Base-by-base conservation (phyloP, 2,797 vertebrate genomes). In the Gobionotothen gibberifrons region DNA sequence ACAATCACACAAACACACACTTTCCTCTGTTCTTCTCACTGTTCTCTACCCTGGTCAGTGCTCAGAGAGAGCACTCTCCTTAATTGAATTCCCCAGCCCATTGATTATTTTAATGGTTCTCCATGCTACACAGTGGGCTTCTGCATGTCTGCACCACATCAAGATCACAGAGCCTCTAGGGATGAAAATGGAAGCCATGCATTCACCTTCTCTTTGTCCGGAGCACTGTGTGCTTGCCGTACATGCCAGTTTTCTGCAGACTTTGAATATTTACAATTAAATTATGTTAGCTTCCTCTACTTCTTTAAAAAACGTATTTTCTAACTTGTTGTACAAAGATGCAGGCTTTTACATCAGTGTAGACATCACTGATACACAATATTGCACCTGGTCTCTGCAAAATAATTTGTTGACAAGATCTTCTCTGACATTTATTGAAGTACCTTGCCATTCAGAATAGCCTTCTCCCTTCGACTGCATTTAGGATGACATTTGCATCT, bases 71-170 rank as follows among this genome's bases (percentile, higher is more conserved):
- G 90, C 92, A 93, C 93, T 95, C 90, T 91, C 71, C 66, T 82
- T 94, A 92, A 95, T 94, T 90, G 89, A 76, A 91, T 93, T 92
- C 79, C 61, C 78, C 73, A 59, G 51, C 71, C 76, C 74, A 93
- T 93, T 93, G 92, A 94, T 94, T 93, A 86, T 78, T 78, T 83
- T 91, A 89, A 92, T 91, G 88, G 85, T 63, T 89, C 78, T 90
- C 74, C 40, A 51, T 76, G 76, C 78, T 75, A 54, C 75, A 81
- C 72, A 65, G 68, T 59, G 73, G 56, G 52, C 22, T 47, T 61
- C 59, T 64, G 49, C 39, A n/a, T 56, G 76, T 47, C 78, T 64
- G 22, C 14, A 53, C 16, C 44, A 61, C 78, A 70, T 67, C 84
- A 86, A 88, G 78, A 81, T 90, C 84, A 78, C 63, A 73, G 59